Evolutionary conservation across 1,140 invertebrate genomes (phyloP).

Genomic region (Drosophila navojoa): DNA sequence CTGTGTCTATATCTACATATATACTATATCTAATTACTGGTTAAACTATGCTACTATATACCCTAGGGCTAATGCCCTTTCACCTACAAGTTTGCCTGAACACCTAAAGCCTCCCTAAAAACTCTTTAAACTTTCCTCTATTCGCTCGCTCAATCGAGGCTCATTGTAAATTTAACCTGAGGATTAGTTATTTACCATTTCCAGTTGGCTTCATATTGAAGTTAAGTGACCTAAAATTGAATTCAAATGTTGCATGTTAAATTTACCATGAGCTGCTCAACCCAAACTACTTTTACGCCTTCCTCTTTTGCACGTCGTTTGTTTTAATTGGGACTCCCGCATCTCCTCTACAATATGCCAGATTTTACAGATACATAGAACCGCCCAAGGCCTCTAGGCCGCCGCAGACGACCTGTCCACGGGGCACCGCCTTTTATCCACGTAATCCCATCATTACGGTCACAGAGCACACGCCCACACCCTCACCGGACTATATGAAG

Average conservation of each 20-base stretch:
- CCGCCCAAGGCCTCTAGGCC: conserved; percentile 70
- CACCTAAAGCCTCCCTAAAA: neutral
- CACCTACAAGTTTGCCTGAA: conserved; percentile 30
- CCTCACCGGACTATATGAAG: conserved; percentile 92
- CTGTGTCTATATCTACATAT: conserved; percentile 27
- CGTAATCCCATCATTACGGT: conserved; percentile 97
- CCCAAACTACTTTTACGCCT: conserved; percentile 7
- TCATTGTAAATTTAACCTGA: conserved; percentile 2
- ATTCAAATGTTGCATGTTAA: neutral
- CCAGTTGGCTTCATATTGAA: no score
- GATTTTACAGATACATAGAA: conserved; percentile 84
- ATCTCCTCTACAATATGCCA: conserved; percentile 70
- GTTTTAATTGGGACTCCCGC: conserved; percentile 60
- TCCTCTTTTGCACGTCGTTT: conserved; percentile 57
- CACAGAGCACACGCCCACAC: conserved; percentile 96
- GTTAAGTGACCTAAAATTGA: neutral
- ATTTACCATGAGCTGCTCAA: neutral
- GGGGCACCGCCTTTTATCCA: conserved; percentile 83
- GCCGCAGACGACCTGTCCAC: conserved; percentile 66
- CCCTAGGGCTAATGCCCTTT: conserved; percentile 5
- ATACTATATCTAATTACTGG: neutral
- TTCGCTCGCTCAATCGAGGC: neutral
- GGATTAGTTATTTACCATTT: no score
- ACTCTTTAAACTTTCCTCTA: neutral
- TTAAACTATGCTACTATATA: no score